Evolutionary conservation across 2,888 invertebrate species (phyloP).

Genomic region (Eilema sororculum): DNA sequence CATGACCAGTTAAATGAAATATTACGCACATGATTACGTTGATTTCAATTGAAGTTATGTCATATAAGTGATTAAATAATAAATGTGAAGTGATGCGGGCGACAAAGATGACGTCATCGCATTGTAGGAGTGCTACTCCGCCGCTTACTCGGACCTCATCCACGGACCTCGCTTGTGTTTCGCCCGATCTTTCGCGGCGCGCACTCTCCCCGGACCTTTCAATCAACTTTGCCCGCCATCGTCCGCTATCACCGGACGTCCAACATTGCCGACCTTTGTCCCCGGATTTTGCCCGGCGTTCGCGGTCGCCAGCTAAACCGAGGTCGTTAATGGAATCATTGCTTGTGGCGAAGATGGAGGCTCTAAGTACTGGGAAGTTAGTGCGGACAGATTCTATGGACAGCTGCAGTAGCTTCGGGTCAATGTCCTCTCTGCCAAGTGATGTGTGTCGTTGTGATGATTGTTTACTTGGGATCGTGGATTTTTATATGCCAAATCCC

Average conservation of each 20-base stretch:
- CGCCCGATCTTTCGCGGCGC: constrained; percentile 77
- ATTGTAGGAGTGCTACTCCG: constrained; percentile 83
- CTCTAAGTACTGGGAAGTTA: constrained; percentile 87
- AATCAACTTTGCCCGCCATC: constrained; percentile 68
- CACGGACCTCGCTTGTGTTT: constrained; percentile 69
- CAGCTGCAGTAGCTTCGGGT: constrained; percentile 90
- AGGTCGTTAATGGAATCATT: constrained; percentile 93
- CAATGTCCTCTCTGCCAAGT: constrained; percentile 89
- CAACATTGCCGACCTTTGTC: constrained; percentile 73
- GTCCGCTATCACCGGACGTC: constrained; percentile 78
- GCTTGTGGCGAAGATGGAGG: constrained; percentile 93
- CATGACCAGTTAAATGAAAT: constrained; percentile 39
- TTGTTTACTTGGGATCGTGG: constrained; percentile 93
- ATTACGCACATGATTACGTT: constrained; percentile 30
- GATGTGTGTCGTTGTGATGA: constrained; percentile 94
- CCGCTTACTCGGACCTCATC: constrained; percentile 83
- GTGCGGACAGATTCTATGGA: constrained; percentile 93
- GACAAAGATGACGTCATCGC: constrained; percentile 84
- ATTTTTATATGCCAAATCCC: constrained; percentile 89
- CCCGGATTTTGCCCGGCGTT: constrained; percentile 79
- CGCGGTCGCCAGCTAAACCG: constrained; percentile 88
- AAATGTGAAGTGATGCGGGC: constrained; percentile 69
- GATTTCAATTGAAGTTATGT: constrained; percentile 40
- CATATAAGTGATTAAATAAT: constrained; percentile 32
- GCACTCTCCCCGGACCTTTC: constrained; percentile 78